These are phyloP conservation scores for Portevinia maculata DNA, from an alignment of 2,888 invertebrate genomes.

Conservation along the genomic window DNA sequence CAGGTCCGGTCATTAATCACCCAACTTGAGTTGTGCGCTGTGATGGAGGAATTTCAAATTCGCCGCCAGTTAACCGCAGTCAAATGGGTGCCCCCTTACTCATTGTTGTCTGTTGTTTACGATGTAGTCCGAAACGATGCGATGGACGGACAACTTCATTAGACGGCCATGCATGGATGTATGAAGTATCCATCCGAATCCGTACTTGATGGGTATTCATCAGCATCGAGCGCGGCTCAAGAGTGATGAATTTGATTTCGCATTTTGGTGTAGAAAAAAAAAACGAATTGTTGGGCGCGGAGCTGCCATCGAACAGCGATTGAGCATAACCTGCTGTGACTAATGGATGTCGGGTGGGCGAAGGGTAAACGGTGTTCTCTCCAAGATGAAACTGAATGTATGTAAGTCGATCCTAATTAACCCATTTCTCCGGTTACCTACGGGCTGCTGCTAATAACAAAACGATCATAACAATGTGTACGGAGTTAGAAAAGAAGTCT, in stretches of 20 bases:
- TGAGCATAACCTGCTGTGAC: conserved; percentile 70
- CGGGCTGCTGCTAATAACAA: conserved; percentile 50
- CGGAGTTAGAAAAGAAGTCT: conserved; percentile 22
- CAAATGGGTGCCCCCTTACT: conserved; percentile 64
- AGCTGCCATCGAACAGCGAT: conserved; percentile 40
- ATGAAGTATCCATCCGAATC: not conserved
- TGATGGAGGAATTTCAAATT: conserved; percentile 57
- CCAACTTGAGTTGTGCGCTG: conserved; percentile 47
- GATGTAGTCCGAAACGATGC: conserved; percentile 34
- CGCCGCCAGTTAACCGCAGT: conserved; percentile 73
- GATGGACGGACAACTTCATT: conserved; percentile 68
- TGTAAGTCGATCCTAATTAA: conserved; percentile 74
- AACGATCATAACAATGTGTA: conserved; percentile 62
- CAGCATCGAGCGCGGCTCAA: conserved; percentile 56
- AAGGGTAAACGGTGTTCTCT: conserved; percentile 56
- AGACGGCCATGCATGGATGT: conserved; percentile 36
- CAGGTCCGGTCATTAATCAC: conserved; percentile 68
- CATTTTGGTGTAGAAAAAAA: conserved; percentile 35
- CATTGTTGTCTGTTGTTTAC: conserved; percentile 68
- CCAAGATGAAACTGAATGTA: conserved; percentile 29
- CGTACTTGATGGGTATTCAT: conserved; percentile 65
- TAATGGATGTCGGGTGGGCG: conserved; percentile 60
- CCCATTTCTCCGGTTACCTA: conserved; percentile 63
- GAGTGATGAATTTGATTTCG: conserved; percentile 70
- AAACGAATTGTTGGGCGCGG: conserved; percentile 20